Conservation (phyloP, 2,113 vertebrate genomes). For the Podiceps cristatus region DNA sequence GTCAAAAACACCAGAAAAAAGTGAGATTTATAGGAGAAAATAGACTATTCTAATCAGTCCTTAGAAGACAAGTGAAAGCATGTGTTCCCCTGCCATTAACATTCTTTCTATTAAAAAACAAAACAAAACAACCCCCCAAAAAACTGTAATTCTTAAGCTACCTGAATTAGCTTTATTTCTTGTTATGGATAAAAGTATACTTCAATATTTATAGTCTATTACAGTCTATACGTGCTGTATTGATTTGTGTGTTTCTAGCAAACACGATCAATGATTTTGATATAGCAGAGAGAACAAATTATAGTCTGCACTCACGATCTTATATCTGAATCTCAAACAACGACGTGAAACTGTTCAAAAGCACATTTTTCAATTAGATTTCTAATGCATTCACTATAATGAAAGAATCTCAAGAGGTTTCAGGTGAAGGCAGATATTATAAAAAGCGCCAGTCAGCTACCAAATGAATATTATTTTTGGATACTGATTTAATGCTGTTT, state of each 20-base stretch:
- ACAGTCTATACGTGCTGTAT: neutral
- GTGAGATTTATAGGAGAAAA: neutral
- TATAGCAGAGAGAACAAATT: neutral
- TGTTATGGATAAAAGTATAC: neutral
- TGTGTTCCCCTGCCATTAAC: neutral
- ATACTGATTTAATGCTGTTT: constrained; percentile 13
- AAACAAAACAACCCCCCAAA: too few relatives aligned
- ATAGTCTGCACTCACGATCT: neutral
- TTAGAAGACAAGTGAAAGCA: neutral
- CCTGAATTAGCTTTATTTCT: neutral
- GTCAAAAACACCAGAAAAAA: neutral
- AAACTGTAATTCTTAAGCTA: neutral
- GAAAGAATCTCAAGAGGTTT: constrained; percentile 1
- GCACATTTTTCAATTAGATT: constrained; percentile 14
- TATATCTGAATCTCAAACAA: constrained; percentile 1
- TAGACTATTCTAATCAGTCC: neutral
- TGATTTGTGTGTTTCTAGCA: constrained; percentile 21
- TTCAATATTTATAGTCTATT: neutral
- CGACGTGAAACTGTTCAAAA: neutral
- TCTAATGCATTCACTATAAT: neutral
- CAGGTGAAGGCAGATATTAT: neutral
- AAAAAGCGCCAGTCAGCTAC: constrained; percentile 38
- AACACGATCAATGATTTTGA: neutral
- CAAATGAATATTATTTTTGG: constrained; percentile 34
- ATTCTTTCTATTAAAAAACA: neutral